A percentile compares a stretch with the other conserved stretches of the same genome.
These are phyloP conservation scores for Trichopoda pennipes DNA, from an alignment of 2,888 invertebrate genomes.

Conservation along the genomic window DNA sequence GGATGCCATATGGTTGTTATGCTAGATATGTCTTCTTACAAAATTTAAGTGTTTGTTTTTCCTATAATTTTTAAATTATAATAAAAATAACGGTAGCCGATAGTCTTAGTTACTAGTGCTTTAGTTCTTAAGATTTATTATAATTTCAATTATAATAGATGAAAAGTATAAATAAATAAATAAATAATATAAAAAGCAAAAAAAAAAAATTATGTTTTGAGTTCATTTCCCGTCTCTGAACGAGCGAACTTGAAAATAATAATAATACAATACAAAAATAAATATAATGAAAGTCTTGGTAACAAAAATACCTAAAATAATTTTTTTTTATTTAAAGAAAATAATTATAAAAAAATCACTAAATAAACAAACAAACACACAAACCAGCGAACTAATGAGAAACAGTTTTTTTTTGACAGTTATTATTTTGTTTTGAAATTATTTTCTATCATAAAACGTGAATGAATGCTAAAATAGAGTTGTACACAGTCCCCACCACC, in stretches of 20 bases:
- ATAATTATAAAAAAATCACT: conserved; percentile 13
- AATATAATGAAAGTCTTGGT: conserved; percentile 3
- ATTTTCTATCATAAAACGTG: conserved; percentile 57
- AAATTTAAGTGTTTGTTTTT: no score
- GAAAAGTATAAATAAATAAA: no score
- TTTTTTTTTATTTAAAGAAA: conserved; percentile 6
- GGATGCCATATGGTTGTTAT: no score
- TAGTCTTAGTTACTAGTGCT: no score
- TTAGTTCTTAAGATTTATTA: no score
- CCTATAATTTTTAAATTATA: no score
- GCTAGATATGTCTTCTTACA: no score
- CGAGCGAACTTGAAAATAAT: not conserved
- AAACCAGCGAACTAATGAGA: no score
- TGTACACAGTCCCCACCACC: conserved; percentile 28
- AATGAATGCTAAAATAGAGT: conserved; percentile 49
- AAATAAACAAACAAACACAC: not conserved
- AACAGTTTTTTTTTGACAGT: no score
- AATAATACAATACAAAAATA: not conserved
- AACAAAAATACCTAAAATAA: not conserved
- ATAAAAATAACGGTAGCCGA: no score
- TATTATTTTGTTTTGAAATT: conserved; percentile 11
- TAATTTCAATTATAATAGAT: no score
- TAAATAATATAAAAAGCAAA: no score
- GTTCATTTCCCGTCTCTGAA: not conserved
- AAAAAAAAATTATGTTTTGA: conserved; percentile 19